Base-by-base conservation (phyloP, 2,113 vertebrate genomes). In the Ptychochromis oligacanthus region DNA sequence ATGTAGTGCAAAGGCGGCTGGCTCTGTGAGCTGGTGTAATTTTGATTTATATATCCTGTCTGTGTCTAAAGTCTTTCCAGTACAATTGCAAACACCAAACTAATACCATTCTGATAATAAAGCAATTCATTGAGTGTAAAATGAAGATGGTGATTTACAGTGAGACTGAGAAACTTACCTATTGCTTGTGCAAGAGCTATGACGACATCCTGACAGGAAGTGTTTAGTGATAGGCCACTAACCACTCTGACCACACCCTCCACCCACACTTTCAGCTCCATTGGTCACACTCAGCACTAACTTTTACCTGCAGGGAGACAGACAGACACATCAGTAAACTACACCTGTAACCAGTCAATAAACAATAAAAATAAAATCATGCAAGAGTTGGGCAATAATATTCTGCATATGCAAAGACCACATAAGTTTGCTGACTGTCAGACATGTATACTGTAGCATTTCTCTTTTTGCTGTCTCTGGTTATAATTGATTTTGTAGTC, bases 231-330 rank as follows among this genome's bases (percentile, higher is more conserved):
- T 38, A 99, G 96, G 0, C 98, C 98, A 0, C 97, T 98, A 40
- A 99, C 97, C 1, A 99, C 97, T 18, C 97, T 90, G 93, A 95
- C 95, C 87, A 97, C 93, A 3, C 97, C 97, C 2, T 98, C 97
- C 82, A 99, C 97, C 97, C 97, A 98, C 49, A 99, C 98, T 93
- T 98, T 98, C 90, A 99, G 94, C 95, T 99, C 98, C 98, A 99
- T 99, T 59, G 15, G 57, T 70, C 24, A 26, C 56, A 57, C 14
- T 14, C 36, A 86, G 55, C 79, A 26, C 52, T 64, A 31, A 22
- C 58, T 34, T 17, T 17, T 17, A 34, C 60, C 90, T 86, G 83
- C 38, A 22, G 5, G 22, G 15, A 38, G 49, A 67, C 22, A 82
- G 2, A 49, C 1, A 12, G 5, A 57, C 17, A 55, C 9, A 14